phyloP scores from a whole-genome alignment of 2,888 invertebrate genomes.

The Caenorhabditis afra region DNA sequence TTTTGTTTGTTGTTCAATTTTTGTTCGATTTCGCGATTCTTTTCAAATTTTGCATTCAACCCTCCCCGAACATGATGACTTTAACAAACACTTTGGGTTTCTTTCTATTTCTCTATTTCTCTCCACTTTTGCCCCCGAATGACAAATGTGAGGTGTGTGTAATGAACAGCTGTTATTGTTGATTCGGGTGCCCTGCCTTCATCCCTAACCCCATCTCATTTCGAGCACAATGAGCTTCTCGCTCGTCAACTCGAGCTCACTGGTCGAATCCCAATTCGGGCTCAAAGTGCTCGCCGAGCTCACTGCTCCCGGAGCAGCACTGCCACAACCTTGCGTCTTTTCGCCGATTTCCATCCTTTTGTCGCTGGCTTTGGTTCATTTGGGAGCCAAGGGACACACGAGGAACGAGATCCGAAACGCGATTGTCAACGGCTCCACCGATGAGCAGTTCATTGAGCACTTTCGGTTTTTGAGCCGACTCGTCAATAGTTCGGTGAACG shows the following conservation, averaged over 20 bases:
- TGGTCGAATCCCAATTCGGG: slow-evolving; percentile 42
- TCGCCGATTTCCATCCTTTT: slow-evolving; percentile 52
- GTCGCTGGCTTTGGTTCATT: slow-evolving; percentile 41
- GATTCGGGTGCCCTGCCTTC: no score
- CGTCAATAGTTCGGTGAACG: slow-evolving; percentile 39
- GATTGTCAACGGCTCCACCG: slow-evolving; percentile 28
- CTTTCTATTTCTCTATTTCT: no score
- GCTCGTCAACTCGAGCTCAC: slow-evolving; percentile 31
- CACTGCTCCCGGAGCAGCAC: no score
- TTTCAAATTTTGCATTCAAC: no score
- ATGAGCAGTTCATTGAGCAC: slow-evolving; percentile 53
- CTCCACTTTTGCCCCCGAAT: no score
- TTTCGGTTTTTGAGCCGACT: slow-evolving; percentile 27
- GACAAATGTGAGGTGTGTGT: slow-evolving; percentile 1
- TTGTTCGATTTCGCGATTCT: no score
- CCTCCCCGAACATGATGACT: no score
- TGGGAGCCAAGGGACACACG: slow-evolving; percentile 54
- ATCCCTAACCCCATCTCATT: background rate
- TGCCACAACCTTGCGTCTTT: slow-evolving; percentile 37
- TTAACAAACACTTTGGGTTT: no score
- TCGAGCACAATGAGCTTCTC: slow-evolving; percentile 35
- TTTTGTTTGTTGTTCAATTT: no score
- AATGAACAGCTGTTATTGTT: slow-evolving; percentile 29
- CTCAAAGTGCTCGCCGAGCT: slow-evolving; percentile 28
- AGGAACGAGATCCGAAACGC: slow-evolving; percentile 34